phyloP scores from a whole-genome alignment of 2,888 invertebrate species.

The Selenia dentaria region DNA sequence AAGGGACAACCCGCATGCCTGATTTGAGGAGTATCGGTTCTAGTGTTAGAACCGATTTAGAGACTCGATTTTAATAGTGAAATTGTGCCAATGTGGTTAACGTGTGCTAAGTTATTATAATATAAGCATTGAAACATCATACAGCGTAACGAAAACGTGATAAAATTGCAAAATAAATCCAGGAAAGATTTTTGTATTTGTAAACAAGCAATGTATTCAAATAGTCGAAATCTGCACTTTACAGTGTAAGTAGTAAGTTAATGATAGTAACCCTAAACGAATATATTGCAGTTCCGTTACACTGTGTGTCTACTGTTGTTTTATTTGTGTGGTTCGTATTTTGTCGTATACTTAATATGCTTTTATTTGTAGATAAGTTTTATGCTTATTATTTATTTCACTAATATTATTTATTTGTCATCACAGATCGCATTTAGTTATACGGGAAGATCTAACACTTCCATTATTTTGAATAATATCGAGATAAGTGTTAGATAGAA shows the following conservation, averaged over 20 bases:
- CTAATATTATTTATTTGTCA: slow-evolving; percentile 23
- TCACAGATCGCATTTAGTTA: slow-evolving; percentile 44
- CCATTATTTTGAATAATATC: slow-evolving; percentile 28
- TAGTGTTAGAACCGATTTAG: slow-evolving; percentile 66
- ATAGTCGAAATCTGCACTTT: too few relatives aligned
- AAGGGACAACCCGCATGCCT: slow-evolving; percentile 71
- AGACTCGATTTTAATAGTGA: slow-evolving; percentile 54
- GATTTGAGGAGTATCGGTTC: slow-evolving; percentile 83
- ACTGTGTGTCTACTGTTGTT: neutral
- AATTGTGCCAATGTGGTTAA: slow-evolving; percentile 60
- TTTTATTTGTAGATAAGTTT: slow-evolving; percentile 23
- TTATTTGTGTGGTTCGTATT: slow-evolving; percentile 1
- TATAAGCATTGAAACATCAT: slow-evolving; percentile 3
- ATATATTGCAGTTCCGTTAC: too few relatives aligned
- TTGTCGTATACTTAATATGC: slow-evolving; percentile 2
- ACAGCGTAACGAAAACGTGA: slow-evolving; percentile 11
- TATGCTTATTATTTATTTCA: slow-evolving; percentile 27
- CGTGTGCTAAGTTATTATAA: slow-evolving; percentile 31
- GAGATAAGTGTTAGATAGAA: slow-evolving; percentile 54
- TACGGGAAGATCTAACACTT: slow-evolving; percentile 22
- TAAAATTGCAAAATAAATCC: neutral
- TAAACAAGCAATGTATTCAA: too few relatives aligned
- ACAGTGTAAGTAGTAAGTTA: too few relatives aligned
- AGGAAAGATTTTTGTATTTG: too few relatives aligned
- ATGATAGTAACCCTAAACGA: too few relatives aligned